These are phyloP conservation scores for Leptinotarsa rubiginosa DNA, from an alignment of 2,888 invertebrate species.

Conservation along the genomic window DNA sequence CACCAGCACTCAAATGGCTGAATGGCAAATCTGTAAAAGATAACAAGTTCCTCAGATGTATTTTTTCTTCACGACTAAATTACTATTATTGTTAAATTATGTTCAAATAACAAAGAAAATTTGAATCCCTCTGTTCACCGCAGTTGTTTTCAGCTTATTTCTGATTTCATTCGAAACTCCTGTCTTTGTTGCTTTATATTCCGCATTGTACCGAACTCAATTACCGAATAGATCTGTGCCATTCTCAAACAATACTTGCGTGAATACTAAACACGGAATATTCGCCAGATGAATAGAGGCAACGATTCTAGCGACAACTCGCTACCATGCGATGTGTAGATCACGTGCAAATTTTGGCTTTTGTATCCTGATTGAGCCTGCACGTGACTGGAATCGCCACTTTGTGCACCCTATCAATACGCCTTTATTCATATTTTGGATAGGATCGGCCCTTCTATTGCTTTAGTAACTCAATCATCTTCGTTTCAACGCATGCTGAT, in stretches of 20 bases:
- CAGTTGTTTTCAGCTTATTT: not conserved
- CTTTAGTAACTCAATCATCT: constrained; percentile 41
- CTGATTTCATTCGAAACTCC: not conserved
- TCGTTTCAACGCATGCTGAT: constrained; percentile 32
- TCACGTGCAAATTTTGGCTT: constrained; percentile 66
- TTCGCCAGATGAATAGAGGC: constrained; percentile 53
- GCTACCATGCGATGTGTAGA: constrained; percentile 60
- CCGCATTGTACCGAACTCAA: constrained; percentile 45
- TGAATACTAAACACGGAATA: constrained; percentile 55
- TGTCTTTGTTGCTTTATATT: constrained; percentile 13
- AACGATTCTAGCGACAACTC: constrained; percentile 47
- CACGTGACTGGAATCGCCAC: constrained; percentile 61
- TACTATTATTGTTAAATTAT: too few species aligned
- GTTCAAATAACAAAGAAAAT: too few species aligned
- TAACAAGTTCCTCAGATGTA: too few species aligned
- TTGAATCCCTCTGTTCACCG: too few species aligned
- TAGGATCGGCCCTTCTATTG: constrained; percentile 31
- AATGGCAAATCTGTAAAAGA: too few species aligned
- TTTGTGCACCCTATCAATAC: constrained; percentile 55
- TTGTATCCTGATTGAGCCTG: constrained; percentile 64
- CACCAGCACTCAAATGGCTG: too few species aligned
- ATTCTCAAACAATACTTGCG: constrained; percentile 51
- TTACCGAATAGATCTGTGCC: constrained; percentile 50
- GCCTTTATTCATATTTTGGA: constrained; percentile 53
- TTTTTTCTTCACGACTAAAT: too few species aligned